These are phyloP conservation scores for Tetragnatha montana DNA, from an alignment of 2,888 invertebrate genomes.

Conservation along the genomic window DNA sequence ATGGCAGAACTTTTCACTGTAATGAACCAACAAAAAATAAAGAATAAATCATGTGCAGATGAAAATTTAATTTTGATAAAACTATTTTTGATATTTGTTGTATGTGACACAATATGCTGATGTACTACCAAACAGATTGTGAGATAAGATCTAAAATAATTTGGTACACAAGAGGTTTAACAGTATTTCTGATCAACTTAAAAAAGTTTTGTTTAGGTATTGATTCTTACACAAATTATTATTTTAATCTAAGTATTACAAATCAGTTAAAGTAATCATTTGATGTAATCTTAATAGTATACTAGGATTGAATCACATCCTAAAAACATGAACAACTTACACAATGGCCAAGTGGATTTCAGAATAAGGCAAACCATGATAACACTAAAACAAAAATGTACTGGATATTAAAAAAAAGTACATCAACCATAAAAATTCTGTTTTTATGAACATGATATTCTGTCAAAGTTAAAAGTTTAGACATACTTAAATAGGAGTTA, in stretches of 20 bases:
- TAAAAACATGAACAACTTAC: conserved; percentile 73
- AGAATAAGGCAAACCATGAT: conserved; percentile 90
- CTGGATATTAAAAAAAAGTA: neutral
- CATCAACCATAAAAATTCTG: neutral
- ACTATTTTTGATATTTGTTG: no score
- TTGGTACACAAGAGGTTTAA: neutral
- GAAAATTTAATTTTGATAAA: no score
- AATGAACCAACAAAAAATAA: conserved; percentile 31
- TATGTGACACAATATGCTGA: no score
- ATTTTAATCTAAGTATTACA: no score
- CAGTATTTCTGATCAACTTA: neutral
- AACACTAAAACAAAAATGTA: conserved; percentile 76
- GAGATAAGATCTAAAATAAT: no score
- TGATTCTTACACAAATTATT: no score
- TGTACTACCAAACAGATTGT: no score
- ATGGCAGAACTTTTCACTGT: conserved; percentile 91
- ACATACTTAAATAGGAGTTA: no score
- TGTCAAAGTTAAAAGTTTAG: no score
- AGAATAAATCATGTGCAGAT: neutral
- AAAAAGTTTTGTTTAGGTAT: neutral
- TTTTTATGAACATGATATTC: no score
- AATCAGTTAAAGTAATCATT: no score
- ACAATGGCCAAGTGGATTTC: conserved; percentile 91
- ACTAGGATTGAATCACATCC: neutral
- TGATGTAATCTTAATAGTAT: neutral